phyloP scores from a whole-genome alignment of 2,888 invertebrate genomes.

The Drosophila rubida region DNA sequence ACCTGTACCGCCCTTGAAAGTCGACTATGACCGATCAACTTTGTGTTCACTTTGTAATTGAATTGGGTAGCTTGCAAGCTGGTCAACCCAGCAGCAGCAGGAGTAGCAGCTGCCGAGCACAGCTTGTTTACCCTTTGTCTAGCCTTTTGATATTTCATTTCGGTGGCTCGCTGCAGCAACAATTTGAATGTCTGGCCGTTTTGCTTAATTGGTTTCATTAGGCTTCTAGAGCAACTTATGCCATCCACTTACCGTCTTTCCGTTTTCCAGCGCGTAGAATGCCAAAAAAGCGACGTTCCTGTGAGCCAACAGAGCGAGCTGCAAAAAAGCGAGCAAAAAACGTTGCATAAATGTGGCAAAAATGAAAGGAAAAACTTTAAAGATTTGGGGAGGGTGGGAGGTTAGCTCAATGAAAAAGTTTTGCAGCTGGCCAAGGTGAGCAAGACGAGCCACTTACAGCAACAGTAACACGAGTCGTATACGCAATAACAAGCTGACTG shows the following conservation, averaged over 20 bases:
- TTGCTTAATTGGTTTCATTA: constrained; percentile 75
- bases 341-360: constrained; percentile 17
- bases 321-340: constrained; percentile 22
- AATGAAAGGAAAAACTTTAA: constrained; percentile 47
- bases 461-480: constrained; percentile 71
- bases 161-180: constrained; percentile 33
- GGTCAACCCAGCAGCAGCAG: not conserved
- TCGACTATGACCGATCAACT: not conserved
- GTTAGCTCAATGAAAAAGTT: constrained; percentile 49
- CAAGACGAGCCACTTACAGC: constrained; percentile 50
- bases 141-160: constrained; percentile 74
- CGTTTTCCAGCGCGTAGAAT: constrained; percentile 65
- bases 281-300: constrained; percentile 70
- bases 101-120: not conserved
- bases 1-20: not conserved
- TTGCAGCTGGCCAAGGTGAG: constrained; percentile 12
- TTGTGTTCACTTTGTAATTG: constrained; percentile 60
- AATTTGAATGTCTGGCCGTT: constrained; percentile 59
- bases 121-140: constrained; percentile 73
- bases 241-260: constrained; percentile 61
- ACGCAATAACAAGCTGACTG: constrained; percentile 22
- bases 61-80: constrained; percentile 30
- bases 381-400: too few species aligned
- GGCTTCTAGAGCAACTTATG: constrained; percentile 23
- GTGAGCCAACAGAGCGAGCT: constrained; percentile 39